Evolutionary conservation across 2,113 vertebrate species (phyloP).

Genomic region (Hippocampus barbouri): DNA sequence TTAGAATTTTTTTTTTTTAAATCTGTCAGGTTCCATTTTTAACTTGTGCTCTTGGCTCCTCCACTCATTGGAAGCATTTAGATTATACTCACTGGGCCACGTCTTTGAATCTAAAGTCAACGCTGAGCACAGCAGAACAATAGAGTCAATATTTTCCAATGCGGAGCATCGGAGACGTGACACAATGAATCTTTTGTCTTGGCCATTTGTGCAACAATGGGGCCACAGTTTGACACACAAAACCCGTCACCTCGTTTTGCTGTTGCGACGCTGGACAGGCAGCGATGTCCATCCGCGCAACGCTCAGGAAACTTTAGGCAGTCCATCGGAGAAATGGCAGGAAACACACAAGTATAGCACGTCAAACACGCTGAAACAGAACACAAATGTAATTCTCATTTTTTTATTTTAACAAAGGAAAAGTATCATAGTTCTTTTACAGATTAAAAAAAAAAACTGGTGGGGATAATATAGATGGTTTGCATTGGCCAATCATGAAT

Average conservation of each 20-base stretch:
- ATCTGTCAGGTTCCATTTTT: not conserved
- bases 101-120: not conserved
- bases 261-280: slow-evolving; percentile 61
- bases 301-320: slow-evolving; percentile 68
- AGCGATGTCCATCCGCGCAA: slow-evolving; percentile 67
- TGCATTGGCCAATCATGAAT: no score
- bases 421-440: no score
- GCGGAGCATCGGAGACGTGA: not conserved
- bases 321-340: slow-evolving; percentile 70
- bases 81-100: not conserved
- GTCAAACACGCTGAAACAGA: slow-evolving; percentile 50
- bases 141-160: not conserved
- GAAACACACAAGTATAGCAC: slow-evolving; percentile 76
- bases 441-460: no score
- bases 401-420: no score
- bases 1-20: no score
- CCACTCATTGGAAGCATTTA: not conserved
- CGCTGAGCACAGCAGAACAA: not conserved
- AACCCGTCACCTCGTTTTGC: slow-evolving; percentile 63
- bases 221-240: slow-evolving; percentile 10
- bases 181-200: slow-evolving; percentile 24
- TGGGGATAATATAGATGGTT: no score
- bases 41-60: not conserved
- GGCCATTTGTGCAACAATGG: slow-evolving; percentile 6
- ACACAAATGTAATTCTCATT: not conserved